Evolutionary conservation across 2,113 vertebrate genomes (phyloP).

Genomic region (Noturus placidus): DNA sequence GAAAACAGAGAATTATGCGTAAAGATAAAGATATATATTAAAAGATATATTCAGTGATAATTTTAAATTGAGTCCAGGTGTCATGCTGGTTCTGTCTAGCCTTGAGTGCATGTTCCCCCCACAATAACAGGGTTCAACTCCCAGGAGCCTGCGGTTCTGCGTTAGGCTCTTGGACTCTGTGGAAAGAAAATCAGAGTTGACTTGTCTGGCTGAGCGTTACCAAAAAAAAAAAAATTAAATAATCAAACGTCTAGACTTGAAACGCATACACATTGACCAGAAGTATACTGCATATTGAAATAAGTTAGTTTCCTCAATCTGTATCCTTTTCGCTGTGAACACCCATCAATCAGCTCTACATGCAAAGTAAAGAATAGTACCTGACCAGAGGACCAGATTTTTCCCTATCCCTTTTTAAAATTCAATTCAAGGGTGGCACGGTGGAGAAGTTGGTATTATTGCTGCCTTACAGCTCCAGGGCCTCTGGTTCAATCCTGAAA

Average conservation of each 20-base stretch:
- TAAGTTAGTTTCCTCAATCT: neutral
- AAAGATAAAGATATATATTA: no score
- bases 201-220: neutral
- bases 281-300: neutral
- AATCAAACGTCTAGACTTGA: neutral
- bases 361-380: neutral
- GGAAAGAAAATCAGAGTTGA: conserved; percentile 40
- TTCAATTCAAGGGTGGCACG: neutral
- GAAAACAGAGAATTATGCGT: neutral
- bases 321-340: neutral
- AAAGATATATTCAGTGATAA: neutral
- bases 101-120: neutral
- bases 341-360: neutral
- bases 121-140: neutral
- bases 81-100: neutral
- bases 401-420: neutral
- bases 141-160: neutral
- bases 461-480: neutral
- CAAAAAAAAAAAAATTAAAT: neutral
- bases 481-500: neutral
- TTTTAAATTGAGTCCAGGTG: conserved; percentile 26
- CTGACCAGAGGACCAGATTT: neutral
- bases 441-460: neutral
- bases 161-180: conserved; percentile 7
- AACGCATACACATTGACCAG: neutral